phyloP scores from a whole-genome alignment of 1,140 invertebrate genomes.

The Brachionus rotundiformis region DNA sequence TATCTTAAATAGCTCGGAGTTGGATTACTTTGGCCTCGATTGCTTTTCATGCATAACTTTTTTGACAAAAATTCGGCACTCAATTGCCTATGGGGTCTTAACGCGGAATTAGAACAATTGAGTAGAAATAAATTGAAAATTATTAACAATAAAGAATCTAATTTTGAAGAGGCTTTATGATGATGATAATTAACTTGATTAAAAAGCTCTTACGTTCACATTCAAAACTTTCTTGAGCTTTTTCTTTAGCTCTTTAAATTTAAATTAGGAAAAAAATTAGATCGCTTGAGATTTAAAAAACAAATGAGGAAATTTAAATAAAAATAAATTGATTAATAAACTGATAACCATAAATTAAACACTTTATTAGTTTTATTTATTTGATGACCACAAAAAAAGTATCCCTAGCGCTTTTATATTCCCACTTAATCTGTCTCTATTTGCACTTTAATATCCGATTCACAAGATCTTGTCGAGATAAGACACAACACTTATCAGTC shows the following conservation, averaged over 20 bases:
- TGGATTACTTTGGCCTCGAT: background rate
- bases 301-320: background rate
- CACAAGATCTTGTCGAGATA: background rate
- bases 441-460: slow-evolving; percentile 9
- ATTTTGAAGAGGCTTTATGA: background rate
- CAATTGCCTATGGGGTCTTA: background rate
- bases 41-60: background rate
- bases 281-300: background rate
- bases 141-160: background rate
- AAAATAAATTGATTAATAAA: too few species aligned
- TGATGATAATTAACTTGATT: background rate
- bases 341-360: too few species aligned
- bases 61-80: background rate
- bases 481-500: background rate
- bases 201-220: slow-evolving; percentile 19
- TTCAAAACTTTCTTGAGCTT: background rate
- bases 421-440: background rate
- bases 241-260: background rate
- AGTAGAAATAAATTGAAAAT: background rate
- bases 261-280: background rate
- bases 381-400: background rate
- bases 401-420: background rate
- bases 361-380: background rate
- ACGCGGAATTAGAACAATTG: background rate
- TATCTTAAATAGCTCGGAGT: background rate